Base-by-base conservation (phyloP, 2,888 invertebrate genomes). In the Pachycephus smyrnensis region DNA sequence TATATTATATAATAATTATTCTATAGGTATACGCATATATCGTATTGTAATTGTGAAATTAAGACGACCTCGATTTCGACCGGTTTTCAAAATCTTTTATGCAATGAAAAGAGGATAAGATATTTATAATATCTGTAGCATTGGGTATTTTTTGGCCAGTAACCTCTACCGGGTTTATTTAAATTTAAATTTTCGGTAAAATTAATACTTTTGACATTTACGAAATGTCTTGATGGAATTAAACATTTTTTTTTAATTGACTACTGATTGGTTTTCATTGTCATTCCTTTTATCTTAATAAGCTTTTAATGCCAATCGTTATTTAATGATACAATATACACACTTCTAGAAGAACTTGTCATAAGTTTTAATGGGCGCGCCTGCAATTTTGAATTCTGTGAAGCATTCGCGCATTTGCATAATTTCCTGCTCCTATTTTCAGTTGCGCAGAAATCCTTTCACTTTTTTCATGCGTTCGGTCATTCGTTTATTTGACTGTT, bases 371-470 rank as follows among this genome's bases (percentile, higher is more conserved):
- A 55, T 23, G 1, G 23, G 1, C 0, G 4, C 6, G 1, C 23
- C 1, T 55, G 23, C 55, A 55, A 55, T 55, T 55, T 55, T 55
- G 23, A 55, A 55, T 55, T 55, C 55, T 55, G 55, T 23, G 2
- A 35, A 23, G 9, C 55, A 55, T 55, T 55, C 55, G 1, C 31
- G 12, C 4, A 71, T 71, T 71, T 30, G 71, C 71, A 71, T 71
- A 71, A 71, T 71, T 31, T 32, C n/a, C 4, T 71, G 71, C 71
- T 71, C 71, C 31, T 71, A 71, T 71, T 71, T 71, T 71, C 71
- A 32, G 71, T 32, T 71, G 32, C 30, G 71, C 32, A 71, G 6
- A 71, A 31, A 71, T 71, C 31, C 71, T 71, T 71, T 71, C 71
- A 71, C 71, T 71, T 71, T 71, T 71, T 71, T 71, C 71, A 69